Evolutionary conservation across 2,888 invertebrate species (phyloP).

Genomic region (Lacanobia wlatinum): DNA sequence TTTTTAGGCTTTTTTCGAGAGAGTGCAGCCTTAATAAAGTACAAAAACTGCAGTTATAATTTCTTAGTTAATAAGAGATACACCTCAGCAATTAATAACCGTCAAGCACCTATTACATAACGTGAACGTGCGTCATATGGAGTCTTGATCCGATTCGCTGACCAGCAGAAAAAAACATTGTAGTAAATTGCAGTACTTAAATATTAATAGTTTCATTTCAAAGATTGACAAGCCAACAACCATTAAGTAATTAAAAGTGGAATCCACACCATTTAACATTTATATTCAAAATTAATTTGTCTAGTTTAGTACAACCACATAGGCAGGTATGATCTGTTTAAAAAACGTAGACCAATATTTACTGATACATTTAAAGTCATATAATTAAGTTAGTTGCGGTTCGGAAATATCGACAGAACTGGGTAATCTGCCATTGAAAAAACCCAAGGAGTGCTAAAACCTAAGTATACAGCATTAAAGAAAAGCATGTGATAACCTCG

Average conservation of each 20-base stretch:
- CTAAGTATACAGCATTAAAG: not conserved
- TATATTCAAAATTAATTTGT: not conserved
- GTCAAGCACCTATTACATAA: conserved; percentile 1
- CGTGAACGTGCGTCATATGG: conserved; percentile 21
- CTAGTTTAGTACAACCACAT: not conserved
- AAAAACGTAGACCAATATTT: not conserved
- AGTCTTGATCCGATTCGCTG: conserved; percentile 1
- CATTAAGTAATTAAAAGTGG: not conserved
- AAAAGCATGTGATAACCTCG: not conserved
- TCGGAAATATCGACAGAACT: not conserved
- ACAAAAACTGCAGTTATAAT: not conserved
- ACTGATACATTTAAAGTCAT: not conserved
- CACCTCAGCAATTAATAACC: not conserved
- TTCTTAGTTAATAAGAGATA: not conserved
- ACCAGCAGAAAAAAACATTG: not conserved
- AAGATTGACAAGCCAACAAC: not conserved
- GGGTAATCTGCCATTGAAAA: conserved; percentile 14
- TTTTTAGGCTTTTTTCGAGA: too few relatives aligned
- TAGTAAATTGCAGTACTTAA: not conserved
- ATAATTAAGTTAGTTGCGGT: conserved; percentile 5
- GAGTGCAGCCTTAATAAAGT: too few relatives aligned
- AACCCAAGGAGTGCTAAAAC: not conserved
- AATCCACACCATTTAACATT: not conserved
- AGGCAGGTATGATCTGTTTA: not conserved
- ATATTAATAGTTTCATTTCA: conserved; percentile 4